phyloP scores from a whole-genome alignment of 2,113 vertebrate genomes.

The Phasianus colchicus region DNA sequence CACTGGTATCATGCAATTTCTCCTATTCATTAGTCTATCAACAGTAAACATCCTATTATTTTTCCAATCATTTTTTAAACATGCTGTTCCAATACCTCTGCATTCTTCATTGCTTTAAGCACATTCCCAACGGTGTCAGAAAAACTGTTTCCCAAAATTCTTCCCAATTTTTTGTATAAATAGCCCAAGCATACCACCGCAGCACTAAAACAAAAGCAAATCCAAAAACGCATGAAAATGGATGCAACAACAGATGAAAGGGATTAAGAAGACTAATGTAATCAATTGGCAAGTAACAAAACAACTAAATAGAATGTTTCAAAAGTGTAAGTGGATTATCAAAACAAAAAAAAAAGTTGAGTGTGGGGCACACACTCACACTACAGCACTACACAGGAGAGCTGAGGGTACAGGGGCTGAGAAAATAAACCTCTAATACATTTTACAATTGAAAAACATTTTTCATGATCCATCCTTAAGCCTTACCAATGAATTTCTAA shows the following conservation, averaged over 20 bases:
- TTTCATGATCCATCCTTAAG: background rate
- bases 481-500: background rate
- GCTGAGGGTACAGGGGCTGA: background rate
- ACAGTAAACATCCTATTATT: background rate
- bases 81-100: slow-evolving; percentile 85
- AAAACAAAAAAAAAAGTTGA: background rate
- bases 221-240: slow-evolving; percentile 62
- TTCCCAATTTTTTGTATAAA: slow-evolving; percentile 92
- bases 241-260: slow-evolving; percentile 30
- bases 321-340: background rate
- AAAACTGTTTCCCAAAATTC: slow-evolving; percentile 87
- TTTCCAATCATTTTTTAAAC: slow-evolving; percentile 57
- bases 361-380: background rate
- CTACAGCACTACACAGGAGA: background rate
- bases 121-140: slow-evolving; percentile 89
- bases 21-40: background rate
- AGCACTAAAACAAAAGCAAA: slow-evolving; percentile 84
- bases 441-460: background rate
- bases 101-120: slow-evolving; percentile 93
- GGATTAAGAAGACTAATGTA: background rate
- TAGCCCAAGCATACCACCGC: slow-evolving; percentile 92
- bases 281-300: slow-evolving; percentile 38
- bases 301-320: background rate
- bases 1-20: slow-evolving; percentile 35
- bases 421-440: background rate